These are phyloP conservation scores for Lanius collurio DNA, from an alignment of 2,113 vertebrate genomes.

Conservation along the genomic window DNA sequence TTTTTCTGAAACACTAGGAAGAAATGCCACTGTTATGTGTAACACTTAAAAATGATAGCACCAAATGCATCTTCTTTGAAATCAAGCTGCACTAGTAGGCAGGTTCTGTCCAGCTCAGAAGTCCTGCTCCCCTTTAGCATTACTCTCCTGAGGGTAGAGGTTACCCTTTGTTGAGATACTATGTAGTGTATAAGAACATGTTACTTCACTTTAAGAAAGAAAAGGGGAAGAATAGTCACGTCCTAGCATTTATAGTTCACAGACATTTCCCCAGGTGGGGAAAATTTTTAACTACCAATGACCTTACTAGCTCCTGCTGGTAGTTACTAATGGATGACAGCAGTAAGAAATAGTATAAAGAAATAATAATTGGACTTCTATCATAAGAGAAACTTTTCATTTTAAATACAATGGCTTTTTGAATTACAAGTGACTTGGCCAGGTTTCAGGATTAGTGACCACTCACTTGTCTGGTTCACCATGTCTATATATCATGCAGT, in stretches of 20 bases:
- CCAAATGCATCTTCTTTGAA: neutral
- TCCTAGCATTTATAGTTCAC: neutral
- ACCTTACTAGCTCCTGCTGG: neutral
- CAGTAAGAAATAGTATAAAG: neutral
- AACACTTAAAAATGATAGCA: neutral
- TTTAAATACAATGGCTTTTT: neutral
- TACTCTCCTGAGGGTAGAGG: neutral
- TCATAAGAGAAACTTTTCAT: neutral
- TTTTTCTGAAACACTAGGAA: neutral
- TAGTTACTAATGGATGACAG: neutral
- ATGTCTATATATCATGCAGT: neutral
- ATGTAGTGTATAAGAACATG: neutral
- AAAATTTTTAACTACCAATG: neutral
- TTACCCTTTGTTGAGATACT: neutral
- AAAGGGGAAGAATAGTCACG: rapidly evolving
- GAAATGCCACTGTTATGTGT: neutral
- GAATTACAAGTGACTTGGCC: neutral
- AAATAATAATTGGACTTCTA: neutral
- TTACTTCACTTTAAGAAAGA: neutral
- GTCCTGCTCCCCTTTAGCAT: neutral
- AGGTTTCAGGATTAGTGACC: neutral
- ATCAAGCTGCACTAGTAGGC: neutral
- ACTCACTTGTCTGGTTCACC: neutral
- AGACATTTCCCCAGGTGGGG: neutral
- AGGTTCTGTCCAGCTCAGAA: neutral